Percentiles rank a stretch among this genome's conserved stretches.
Conservation (phyloP, 2,797 vertebrate species). For the Microhierax caerulescens region DNA sequence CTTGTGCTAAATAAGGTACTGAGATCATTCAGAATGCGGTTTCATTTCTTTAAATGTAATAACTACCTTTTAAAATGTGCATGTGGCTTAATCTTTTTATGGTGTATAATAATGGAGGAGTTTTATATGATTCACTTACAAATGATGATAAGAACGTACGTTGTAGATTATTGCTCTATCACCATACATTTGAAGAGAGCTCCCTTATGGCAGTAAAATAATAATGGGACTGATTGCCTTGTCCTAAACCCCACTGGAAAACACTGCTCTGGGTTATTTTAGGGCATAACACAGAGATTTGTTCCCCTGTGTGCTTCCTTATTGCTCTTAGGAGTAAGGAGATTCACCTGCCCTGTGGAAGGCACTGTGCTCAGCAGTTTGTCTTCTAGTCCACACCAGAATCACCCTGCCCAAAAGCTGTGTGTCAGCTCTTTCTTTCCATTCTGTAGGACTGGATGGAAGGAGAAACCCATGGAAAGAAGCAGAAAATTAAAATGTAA, state of each 20-base stretch:
- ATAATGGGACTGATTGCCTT: neutral
- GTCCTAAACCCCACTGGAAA: neutral
- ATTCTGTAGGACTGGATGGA: neutral
- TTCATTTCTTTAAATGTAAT: conserved; percentile 32
- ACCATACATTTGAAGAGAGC: neutral
- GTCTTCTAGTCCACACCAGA: neutral
- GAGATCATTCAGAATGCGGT: neutral
- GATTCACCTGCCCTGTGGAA: neutral
- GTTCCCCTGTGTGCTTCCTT: neutral
- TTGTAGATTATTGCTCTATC: conserved; percentile 29
- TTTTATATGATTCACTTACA: conserved; percentile 25
- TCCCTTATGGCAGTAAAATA: conserved; percentile 19
- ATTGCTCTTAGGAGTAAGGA: neutral
- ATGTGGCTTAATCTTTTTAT: conserved; percentile 24
- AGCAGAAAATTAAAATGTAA: neutral
- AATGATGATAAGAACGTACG: conserved; percentile 6
- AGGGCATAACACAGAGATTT: neutral
- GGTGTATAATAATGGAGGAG: neutral
- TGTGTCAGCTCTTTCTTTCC: neutral
- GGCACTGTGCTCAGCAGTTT: neutral
- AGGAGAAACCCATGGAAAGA: neutral
- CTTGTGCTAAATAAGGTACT: conserved; percentile 25
- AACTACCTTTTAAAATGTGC: conserved; percentile 36
- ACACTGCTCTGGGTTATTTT: neutral
- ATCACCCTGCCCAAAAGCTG: neutral